Percentiles rank a stretch among this genome's conserved stretches.
Conservation (phyloP, 1,140 invertebrate genomes). For the Cyclargus thomasi region DNA sequence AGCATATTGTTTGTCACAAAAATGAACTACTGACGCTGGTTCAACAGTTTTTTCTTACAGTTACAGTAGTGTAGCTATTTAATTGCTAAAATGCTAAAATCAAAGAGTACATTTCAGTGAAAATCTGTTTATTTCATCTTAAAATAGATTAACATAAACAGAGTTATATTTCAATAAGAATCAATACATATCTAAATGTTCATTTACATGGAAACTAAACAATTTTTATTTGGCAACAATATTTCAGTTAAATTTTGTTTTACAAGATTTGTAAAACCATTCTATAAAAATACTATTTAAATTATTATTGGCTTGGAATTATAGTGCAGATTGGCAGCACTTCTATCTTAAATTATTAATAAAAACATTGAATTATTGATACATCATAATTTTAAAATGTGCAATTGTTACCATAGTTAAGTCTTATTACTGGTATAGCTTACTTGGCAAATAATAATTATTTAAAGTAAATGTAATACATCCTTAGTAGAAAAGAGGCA, state of each 20-base stretch:
- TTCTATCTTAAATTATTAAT: conserved; percentile 6
- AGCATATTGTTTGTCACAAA: too few relatives aligned
- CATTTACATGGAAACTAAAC: conserved; percentile 15
- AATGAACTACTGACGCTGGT: too few relatives aligned
- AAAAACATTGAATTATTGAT: not conserved
- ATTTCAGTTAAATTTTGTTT: conserved; percentile 10
- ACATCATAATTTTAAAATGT: conserved; percentile 7
- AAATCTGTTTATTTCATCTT: conserved; percentile 20
- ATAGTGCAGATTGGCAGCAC: conserved; percentile 10
- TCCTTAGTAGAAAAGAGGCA: conserved; percentile 6
- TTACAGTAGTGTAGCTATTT: too few relatives aligned
- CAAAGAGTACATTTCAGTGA: conserved; percentile 16
- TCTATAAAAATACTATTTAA: conserved; percentile 13
- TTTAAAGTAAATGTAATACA: not conserved
- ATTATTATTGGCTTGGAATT: conserved; percentile 1
- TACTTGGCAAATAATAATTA: not conserved
- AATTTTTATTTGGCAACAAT: conserved; percentile 18
- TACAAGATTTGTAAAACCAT: conserved; percentile 4
- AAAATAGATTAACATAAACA: conserved; percentile 21
- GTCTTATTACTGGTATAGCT: not conserved
- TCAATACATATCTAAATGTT: conserved; percentile 13
- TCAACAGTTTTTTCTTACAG: too few relatives aligned
- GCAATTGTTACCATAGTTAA: not conserved
- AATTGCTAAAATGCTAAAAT: too few relatives aligned
- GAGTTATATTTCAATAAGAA: conserved; percentile 21